Evolutionary conservation across 2,797 vertebrate species (phyloP).

Genomic region (Pyrrhura leucotis): DNA sequence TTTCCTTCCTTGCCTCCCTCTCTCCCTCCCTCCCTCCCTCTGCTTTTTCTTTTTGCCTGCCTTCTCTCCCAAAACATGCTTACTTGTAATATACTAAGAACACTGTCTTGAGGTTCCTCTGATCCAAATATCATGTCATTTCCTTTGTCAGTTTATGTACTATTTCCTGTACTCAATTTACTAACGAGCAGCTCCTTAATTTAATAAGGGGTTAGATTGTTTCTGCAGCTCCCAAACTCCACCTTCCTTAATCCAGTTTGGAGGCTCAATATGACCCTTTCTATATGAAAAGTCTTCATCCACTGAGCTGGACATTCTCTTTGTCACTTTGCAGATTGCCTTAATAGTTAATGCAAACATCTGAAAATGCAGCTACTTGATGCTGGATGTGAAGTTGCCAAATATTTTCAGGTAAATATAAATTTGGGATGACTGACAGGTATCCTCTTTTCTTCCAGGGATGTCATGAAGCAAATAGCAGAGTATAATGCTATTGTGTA

Average conservation of each 20-base stretch:
- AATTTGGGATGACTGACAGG: background rate
- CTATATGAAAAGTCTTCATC: background rate
- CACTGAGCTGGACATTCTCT: background rate
- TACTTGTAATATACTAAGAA: background rate
- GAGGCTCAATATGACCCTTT: background rate
- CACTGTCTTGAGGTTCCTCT: background rate
- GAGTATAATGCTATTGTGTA: background rate
- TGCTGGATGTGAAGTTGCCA: background rate
- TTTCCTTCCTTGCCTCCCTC: no score
- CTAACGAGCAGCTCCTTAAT: background rate
- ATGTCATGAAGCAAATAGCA: background rate
- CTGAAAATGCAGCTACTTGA: background rate
- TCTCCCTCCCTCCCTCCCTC: background rate
- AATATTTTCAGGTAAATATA: background rate
- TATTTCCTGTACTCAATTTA: background rate
- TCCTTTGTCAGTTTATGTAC: background rate
- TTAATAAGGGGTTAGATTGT: background rate
- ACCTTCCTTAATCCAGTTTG: background rate
- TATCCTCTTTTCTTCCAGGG: background rate
- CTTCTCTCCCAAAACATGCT: background rate
- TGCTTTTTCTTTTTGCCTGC: background rate
- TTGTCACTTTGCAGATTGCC: background rate
- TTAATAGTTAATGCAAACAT: background rate
- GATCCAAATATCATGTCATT: background rate
- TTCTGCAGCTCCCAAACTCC: fast-evolving